Evolutionary conservation across 1,140 invertebrate species (phyloP), one percentile per base, ranked within the genome.

Genomic region (Whitmania pigra): DNA sequence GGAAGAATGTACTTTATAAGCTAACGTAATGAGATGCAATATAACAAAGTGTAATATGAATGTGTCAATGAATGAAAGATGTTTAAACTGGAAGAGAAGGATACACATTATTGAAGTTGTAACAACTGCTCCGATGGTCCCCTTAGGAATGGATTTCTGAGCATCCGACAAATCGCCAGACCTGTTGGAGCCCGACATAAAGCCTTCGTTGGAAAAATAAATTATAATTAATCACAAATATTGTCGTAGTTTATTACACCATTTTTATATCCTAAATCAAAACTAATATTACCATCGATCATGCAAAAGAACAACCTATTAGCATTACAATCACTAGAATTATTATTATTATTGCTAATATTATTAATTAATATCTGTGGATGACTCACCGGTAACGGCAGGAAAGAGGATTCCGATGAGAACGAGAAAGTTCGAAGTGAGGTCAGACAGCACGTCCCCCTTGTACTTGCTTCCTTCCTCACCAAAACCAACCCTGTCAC

Each of bases 381-480:
- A 66, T 54, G 27, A 76, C 78, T 83, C 82, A 94, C 94, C 95
- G 78, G 96, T 99, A n/a, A 96, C 94, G 2, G 94, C 97, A 49
- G 97, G 97, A 84, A 99, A 99, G 85, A 97, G 99, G 77, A 99
- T 98, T 75, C 94, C 96, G 75, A 99, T 91, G 1, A 99, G 87
- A 76, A 99, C 88, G 22, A 94, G 96, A 80, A 99, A 99, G 0
- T 91, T 88, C 0, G 94, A 97, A 1, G 93, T 92, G 18, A 97
- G 87, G 78, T 99, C 95, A 20, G 79, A 75, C 0, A 80, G 68
- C n/a, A 82, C 76, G 74, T 80, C 79, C 20, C 78, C 79, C 49
- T 76, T 72, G 5, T 18, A 53, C 15, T 67, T 31, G 54, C 57
- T 2, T 49, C 69, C 69, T 20, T 11, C 17, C 69, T 71, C 69